Evolutionary conservation across 2,888 invertebrate genomes (phyloP), one percentile per base, ranked within the genome.

Genomic region (Congeria kusceri): DNA sequence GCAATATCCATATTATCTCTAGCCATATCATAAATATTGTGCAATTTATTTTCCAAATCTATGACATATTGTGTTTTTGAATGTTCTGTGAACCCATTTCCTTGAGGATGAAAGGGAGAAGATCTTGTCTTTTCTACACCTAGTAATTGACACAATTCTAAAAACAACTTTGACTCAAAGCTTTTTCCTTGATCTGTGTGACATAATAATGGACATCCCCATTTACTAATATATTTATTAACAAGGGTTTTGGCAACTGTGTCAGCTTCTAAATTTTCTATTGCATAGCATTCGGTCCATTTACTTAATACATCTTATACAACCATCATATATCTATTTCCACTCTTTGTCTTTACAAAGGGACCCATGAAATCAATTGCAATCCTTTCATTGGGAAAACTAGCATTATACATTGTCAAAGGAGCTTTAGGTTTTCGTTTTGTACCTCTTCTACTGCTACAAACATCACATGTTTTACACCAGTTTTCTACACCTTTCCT

Each of bases 161-260:
- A n/a, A n/a, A n/a, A n/a, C n/a, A n/a, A n/a, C n/a, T n/a, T n/a
- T n/a, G n/a, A n/a, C n/a, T n/a, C n/a, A n/a, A n/a, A n/a, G n/a
- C n/a, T n/a, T n/a, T n/a, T n/a, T n/a, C n/a, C n/a, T n/a, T n/a
- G n/a, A n/a, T n/a, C n/a, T n/a, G n/a, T 58, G 27, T 58, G 58
- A 58, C 27, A 58, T 3, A 5, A 13, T 18, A 58, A 27, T 25
- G 58, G 58, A 27, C 58, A 58, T 28, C 58, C 20, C 57, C 57
- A 57, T 20, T 57, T 18, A 57, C 57, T 73, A 11, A 81, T 69
- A n/a, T 81, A 63, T 20, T 57, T 49, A 15, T 77, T 71, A 13
- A 85, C 73, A 13, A 87, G 56, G 28, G 63, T 71, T 25, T 66
- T 32, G 15, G 83, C 85, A 32, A 83, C 77, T 27, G 84, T 84